Base-by-base conservation (phyloP, 1,140 invertebrate genomes). In the Bombus waltoni region DNA sequence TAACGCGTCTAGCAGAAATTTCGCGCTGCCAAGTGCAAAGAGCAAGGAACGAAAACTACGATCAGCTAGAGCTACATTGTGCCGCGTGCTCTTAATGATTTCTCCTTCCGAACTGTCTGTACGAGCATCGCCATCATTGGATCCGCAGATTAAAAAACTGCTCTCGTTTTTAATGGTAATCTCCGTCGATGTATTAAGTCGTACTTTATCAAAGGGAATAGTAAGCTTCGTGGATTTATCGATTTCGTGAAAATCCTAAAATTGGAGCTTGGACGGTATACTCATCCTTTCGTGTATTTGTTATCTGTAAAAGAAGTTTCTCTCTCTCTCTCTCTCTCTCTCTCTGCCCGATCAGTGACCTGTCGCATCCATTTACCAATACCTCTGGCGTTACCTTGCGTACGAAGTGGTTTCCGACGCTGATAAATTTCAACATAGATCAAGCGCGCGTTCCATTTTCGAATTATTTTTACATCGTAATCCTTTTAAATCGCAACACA, bases 1-100 rank as follows among this genome's bases (percentile, higher is more conserved):
- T 78, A 70, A 71, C 44, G 74, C 66, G 66, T 35, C 28, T 6
- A 44, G 10, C 35, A 35, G 42, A 75, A 68, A 83, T 83, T 68
- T 82, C 73, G 35, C 22, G 9, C 72, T 32, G 42, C 11, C 32
- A 8, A 35, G 9, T 25, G 11, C 18, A 10, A 9, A 18, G 40
- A 65, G 38, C 47, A 53, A 53, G 3, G 0, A 62, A 28, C 28
- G 73, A 53, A 6, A 53, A 22, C 1, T 53, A 53, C 47, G 6
- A 53, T 53, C 47, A 53, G 1, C 6, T 53, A 22, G 18, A 53
- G 22, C 18, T 53, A 53, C 18, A 53, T 53, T 8, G 6, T 0
- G 18, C 47, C 8, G 18, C 47, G 47, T 22, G 18, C 47, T 8
- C 6, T 53, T 22, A 53, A 53, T 53, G 47, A 53, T 18, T 53